These are phyloP conservation scores for Sthenelais limicola DNA, from an alignment of 2,888 invertebrate genomes.

Conservation along the genomic window DNA sequence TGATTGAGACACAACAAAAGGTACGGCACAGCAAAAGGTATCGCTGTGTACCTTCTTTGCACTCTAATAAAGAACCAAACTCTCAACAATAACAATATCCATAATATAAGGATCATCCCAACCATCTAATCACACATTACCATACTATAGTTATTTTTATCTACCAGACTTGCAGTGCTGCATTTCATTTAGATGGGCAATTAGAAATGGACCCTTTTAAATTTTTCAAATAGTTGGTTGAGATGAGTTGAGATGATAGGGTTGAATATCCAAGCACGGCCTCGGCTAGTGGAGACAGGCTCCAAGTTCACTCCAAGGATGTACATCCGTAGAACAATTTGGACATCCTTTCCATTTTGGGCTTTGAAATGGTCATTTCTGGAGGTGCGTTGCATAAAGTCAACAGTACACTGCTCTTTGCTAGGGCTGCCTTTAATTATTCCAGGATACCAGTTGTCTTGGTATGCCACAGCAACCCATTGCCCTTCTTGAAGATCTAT, in stretches of 20 bases:
- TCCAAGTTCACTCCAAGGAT: background rate
- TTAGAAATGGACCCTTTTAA: background rate
- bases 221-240: background rate
- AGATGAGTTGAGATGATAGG: background rate
- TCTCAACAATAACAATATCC: too few species aligned
- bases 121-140: too few species aligned
- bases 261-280: background rate
- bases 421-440: background rate
- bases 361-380: constrained; percentile 1
- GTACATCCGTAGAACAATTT: background rate
- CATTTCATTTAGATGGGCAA: too few species aligned
- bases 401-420: background rate
- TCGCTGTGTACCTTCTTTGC: too few species aligned
- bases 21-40: too few species aligned
- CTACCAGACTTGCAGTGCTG: too few species aligned
- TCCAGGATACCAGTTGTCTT: constrained; percentile 20
- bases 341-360: constrained; percentile 4
- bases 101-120: too few species aligned
- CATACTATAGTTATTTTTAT: too few species aligned
- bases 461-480: constrained; percentile 22
- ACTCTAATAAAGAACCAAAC: too few species aligned
- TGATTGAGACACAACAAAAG: too few species aligned
- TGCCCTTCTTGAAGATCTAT: constrained; percentile 11
- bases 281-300: background rate
- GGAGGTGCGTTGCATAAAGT: background rate